These are phyloP conservation scores for Pipa parva DNA, from an alignment of 2,113 vertebrate genomes.

Conservation along the genomic window DNA sequence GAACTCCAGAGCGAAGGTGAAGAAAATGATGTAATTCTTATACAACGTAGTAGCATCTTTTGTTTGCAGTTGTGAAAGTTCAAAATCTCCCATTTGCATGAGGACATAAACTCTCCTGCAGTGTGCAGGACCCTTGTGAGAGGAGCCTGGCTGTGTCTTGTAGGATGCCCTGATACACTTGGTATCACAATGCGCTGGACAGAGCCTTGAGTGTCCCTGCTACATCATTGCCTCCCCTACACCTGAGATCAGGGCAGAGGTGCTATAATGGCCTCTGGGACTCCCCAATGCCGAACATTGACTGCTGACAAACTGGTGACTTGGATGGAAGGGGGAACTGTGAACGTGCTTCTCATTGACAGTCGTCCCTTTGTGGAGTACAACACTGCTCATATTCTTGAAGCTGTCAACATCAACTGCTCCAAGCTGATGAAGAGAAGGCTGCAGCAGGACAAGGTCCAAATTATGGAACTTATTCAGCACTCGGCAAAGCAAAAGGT, in stretches of 20 bases:
- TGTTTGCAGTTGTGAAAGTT: slow-evolving; percentile 58
- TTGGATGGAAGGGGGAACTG: slow-evolving; percentile 81
- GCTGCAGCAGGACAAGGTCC: slow-evolving; percentile 92
- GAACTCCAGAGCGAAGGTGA: slow-evolving; percentile 55
- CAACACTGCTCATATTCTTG: slow-evolving; percentile 87
- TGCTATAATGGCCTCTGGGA: slow-evolving; percentile 68
- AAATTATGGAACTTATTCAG: slow-evolving; percentile 89
- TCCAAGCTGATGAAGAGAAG: slow-evolving; percentile 96
- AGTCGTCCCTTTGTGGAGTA: slow-evolving; percentile 94
- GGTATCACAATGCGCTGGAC: slow-evolving; percentile 63
- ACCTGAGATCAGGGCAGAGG: slow-evolving; percentile 52
- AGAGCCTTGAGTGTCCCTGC: slow-evolving; percentile 73
- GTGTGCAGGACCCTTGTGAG: neutral
- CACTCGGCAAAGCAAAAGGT: slow-evolving; percentile 92
- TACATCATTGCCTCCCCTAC: slow-evolving; percentile 66
- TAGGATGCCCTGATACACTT: slow-evolving; percentile 73
- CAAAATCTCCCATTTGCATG: slow-evolving; percentile 58
- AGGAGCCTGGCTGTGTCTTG: neutral
- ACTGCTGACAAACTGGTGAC: slow-evolving; percentile 79
- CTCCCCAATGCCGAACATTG: slow-evolving; percentile 62
- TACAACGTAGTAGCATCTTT: slow-evolving; percentile 65
- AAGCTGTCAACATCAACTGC: slow-evolving; percentile 93
- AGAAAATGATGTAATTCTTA: slow-evolving; percentile 69
- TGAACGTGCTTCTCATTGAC: slow-evolving; percentile 85
- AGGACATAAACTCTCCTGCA: slow-evolving; percentile 48